Base-by-base conservation (phyloP, 2,888 invertebrate genomes). In the Strigamia transsilvanica region DNA sequence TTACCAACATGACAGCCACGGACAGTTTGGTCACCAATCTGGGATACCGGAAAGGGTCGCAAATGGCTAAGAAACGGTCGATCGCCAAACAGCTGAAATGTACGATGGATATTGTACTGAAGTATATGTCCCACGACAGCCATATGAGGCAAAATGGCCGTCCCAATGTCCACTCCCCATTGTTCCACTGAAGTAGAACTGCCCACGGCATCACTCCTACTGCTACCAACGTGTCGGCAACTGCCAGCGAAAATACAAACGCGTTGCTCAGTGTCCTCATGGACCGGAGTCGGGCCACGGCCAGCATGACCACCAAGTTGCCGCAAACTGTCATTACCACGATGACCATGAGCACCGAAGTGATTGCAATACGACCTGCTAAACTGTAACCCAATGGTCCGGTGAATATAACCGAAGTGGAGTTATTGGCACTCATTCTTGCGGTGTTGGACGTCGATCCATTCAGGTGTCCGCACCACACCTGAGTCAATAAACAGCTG, bases 201-300 rank as follows among this genome's bases (percentile, higher is more conserved):
- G 85, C 84, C 79, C 85, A 98, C 1, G 98, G 98, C 86, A 99
- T 91, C 80, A 99, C 98, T 27, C 96, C 94, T 7, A 98, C 90
- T 1, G 98, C 98, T n/a, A 99, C 96, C 87, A 97, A 90, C 83
- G 99, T 91, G 89, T 99, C 99, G 78, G 98, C 98, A 23, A 97
- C 95, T 0, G 98, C 98, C 87, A 99, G 91, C 79, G 97, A 98
- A 84, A 98, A 96, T 88, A 99, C 98, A 90, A 99, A 97, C 87
- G 96, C 92, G 89, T 99, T 98, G 84, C 98, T 98, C 85, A 98
- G 97, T 85, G 96, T 96, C 85, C 98, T 92, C 85, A 99, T 91
- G 89, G 97, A 97, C 1, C 84, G 82, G 18, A 85, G 84, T 84
- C 94, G 94, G 13, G 94, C 94, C 83, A 98, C 97, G 82, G 97